Percentiles rank a stretch among this genome's conserved stretches.
Evolutionary conservation across 2,888 invertebrate species (phyloP).

Genomic region (Odontomyia ornata): DNA sequence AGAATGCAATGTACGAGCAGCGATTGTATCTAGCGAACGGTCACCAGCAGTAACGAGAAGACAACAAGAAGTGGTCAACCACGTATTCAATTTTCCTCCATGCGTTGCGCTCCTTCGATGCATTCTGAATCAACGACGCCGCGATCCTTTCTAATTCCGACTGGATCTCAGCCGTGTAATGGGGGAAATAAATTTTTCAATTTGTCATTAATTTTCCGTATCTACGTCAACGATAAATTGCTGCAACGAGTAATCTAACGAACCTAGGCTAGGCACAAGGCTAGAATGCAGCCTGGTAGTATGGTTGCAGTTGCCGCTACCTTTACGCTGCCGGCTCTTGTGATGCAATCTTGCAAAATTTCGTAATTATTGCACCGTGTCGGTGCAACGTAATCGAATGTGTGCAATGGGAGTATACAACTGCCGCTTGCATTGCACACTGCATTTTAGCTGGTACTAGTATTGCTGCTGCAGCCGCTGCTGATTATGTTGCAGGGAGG

Average conservation of each 20-base stretch:
- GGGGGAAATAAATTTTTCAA: slow-evolving; percentile 32
- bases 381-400: slow-evolving; percentile 25
- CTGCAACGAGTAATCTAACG: not conserved
- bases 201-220: slow-evolving; percentile 27
- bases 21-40: not conserved
- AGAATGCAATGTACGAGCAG: slow-evolving; percentile 4
- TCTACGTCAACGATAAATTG: slow-evolving; percentile 28
- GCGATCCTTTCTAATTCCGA: slow-evolving; percentile 32
- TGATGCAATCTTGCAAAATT: slow-evolving; percentile 31
- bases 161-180: not conserved
- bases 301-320: not conserved
- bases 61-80: too few relatives aligned
- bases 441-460: not conserved
- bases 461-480: too few relatives aligned
- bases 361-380: slow-evolving; percentile 26
- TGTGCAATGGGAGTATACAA: slow-evolving; percentile 17
- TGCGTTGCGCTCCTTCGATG: not conserved
- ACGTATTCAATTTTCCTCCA: not conserved
- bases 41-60: too few relatives aligned
- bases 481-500: not conserved
- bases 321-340: not conserved
- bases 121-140: not conserved
- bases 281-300: not conserved
- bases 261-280: not conserved
- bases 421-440: slow-evolving; percentile 3